Percentiles rank a stretch among this genome's conserved stretches.
These are phyloP conservation scores for Drosophila navojoa DNA, from an alignment of 1,140 invertebrate species.

Conservation along the genomic window DNA sequence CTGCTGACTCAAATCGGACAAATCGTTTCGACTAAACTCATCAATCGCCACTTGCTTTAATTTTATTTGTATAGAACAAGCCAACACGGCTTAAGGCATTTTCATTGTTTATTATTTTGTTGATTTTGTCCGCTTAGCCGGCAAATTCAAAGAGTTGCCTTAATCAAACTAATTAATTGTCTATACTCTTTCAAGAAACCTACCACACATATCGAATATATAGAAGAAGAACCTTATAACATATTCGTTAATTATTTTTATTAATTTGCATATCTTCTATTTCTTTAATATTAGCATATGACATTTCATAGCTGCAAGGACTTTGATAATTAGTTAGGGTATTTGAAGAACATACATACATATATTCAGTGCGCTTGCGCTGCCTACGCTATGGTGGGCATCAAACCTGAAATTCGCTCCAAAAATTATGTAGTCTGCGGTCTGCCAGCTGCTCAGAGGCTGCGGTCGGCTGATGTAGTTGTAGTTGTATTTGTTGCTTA, in stretches of 20 bases:
- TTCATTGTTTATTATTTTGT: slow-evolving; percentile 28
- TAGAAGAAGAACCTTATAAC: not conserved
- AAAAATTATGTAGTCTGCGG: slow-evolving; percentile 65
- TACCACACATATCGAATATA: not conserved
- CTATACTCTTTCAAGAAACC: slow-evolving; percentile 1
- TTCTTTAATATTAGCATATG: not conserved
- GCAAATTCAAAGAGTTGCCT: not conserved
- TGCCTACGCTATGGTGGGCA: slow-evolving; percentile 52
- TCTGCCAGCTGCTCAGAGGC: slow-evolving; percentile 36
- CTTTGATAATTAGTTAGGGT: slow-evolving; percentile 8
- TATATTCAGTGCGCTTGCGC: slow-evolving; percentile 35
- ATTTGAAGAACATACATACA: slow-evolving; percentile 16
- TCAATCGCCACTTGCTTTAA: slow-evolving; percentile 64
- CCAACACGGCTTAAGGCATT: slow-evolving; percentile 63
- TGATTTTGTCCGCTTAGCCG: slow-evolving; percentile 14
- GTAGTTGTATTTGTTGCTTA: slow-evolving; percentile 52
- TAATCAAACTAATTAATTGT: slow-evolving; percentile 3
- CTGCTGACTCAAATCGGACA: slow-evolving; percentile 59
- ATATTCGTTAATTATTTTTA: not conserved
- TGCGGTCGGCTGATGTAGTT: slow-evolving; percentile 24
- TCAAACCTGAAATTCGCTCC: slow-evolving; percentile 72
- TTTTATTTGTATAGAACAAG: slow-evolving; percentile 21
- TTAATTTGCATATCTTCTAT: not conserved
- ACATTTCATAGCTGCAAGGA: not conserved
- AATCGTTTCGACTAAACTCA: slow-evolving; percentile 50